These are phyloP conservation scores for Anticlea derivata DNA, from an alignment of 2,888 invertebrate genomes.

Conservation along the genomic window DNA sequence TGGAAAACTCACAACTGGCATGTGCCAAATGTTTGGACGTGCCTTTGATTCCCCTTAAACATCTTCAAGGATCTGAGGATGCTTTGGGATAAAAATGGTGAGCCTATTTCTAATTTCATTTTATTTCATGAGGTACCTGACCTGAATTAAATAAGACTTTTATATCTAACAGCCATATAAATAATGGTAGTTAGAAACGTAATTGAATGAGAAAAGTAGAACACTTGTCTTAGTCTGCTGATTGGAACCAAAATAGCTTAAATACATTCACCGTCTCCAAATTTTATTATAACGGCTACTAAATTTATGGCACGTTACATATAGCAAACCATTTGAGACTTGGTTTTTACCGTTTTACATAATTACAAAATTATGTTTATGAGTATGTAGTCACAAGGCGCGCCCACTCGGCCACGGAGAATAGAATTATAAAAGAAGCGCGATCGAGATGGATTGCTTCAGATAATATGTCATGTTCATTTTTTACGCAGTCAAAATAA, in stretches of 20 bases:
- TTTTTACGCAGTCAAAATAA: conserved; percentile 62
- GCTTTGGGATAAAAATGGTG: too few species aligned
- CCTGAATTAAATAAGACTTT: conserved; percentile 36
- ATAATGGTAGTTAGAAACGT: conserved; percentile 46
- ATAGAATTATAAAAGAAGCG: conserved; percentile 64
- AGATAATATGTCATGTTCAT: conserved; percentile 73
- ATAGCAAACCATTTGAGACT: conserved; percentile 72
- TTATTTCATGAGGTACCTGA: conserved; percentile 12
- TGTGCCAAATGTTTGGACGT: too few species aligned
- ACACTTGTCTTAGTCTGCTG: conserved; percentile 60
- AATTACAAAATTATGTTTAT: conserved; percentile 80
- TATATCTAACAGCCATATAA: conserved; percentile 38
- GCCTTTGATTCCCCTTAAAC: too few species aligned
- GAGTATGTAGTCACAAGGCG: conserved; percentile 57
- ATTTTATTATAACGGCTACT: conserved; percentile 73
- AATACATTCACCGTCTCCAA: conserved; percentile 67
- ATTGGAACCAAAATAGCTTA: conserved; percentile 63
- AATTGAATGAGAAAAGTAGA: conserved; percentile 68
- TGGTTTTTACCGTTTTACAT: conserved; percentile 78
- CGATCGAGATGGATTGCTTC: conserved; percentile 66
- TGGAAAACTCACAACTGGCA: too few species aligned
- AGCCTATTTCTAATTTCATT: not conserved
- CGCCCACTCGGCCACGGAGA: conserved; percentile 65
- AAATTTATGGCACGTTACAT: conserved; percentile 78
- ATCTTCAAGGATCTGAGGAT: too few species aligned